These are phyloP conservation scores for Oreocharis arfaki DNA, from an alignment of 2,113 vertebrate genomes.

Conservation along the genomic window DNA sequence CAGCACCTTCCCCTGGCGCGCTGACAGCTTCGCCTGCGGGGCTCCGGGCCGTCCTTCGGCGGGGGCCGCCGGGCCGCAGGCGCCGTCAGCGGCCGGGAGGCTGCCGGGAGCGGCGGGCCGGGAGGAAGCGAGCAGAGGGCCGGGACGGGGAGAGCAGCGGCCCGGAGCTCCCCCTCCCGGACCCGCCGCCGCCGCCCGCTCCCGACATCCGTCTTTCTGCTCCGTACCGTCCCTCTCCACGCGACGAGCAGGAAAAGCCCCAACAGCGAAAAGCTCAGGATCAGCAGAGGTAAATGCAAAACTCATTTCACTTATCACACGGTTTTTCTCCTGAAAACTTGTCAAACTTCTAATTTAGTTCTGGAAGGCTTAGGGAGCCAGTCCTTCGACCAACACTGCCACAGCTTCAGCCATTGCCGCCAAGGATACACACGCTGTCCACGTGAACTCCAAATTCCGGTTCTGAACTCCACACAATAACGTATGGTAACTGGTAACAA, in stretches of 20 bases:
- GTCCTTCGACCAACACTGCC: not conserved
- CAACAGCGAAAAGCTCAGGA: not conserved
- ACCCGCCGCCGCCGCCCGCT: not conserved
- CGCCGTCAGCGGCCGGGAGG: not conserved
- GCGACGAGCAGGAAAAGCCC: not conserved
- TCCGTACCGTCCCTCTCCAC: rapidly evolving
- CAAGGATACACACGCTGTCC: too few species aligned
- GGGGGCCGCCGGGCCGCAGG: not conserved
- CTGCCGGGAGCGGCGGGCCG: not conserved
- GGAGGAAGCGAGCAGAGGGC: not conserved
- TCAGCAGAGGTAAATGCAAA: rapidly evolving
- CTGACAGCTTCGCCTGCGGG: not conserved
- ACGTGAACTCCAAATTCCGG: not conserved
- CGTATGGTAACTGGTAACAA: rapidly evolving
- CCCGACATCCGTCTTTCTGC: not conserved
- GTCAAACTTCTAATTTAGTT: not conserved
- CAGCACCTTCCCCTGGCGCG: not conserved
- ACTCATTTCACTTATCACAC: not conserved
- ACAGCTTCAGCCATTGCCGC: not conserved
- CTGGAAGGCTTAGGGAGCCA: not conserved
- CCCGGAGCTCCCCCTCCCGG: not conserved
- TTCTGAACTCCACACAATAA: not conserved
- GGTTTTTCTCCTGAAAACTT: not conserved
- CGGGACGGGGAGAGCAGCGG: not conserved
- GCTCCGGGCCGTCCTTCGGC: not conserved